A percentile compares a stretch with the other conserved stretches of the same genome.
Evolutionary conservation across 2,888 invertebrate genomes (phyloP).

Genomic region (Polymixis flavicincta): DNA sequence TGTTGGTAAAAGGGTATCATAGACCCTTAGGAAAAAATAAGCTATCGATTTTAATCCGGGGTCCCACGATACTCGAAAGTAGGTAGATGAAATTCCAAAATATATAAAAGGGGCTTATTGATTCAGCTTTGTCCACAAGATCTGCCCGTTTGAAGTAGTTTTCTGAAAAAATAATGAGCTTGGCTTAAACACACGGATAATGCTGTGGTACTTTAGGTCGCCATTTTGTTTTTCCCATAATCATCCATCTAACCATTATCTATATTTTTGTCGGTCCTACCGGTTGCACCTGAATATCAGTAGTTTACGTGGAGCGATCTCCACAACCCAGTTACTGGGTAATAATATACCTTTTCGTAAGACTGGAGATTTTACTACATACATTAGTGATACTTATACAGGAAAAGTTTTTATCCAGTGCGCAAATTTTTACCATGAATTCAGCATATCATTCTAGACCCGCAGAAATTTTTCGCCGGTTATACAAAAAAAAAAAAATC

Average conservation of each 20-base stretch:
- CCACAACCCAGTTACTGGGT: too few species aligned
- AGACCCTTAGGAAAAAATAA: conserved; percentile 29
- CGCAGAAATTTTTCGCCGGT: too few species aligned
- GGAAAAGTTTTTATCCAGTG: too few species aligned
- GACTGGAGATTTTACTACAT: neutral
- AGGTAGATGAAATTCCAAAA: neutral
- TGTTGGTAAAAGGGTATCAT: conserved; percentile 18
- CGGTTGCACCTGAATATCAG: too few species aligned
- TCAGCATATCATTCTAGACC: too few species aligned
- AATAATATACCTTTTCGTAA: too few species aligned
- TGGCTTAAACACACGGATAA: neutral
- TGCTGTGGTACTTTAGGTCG: neutral
- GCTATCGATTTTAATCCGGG: conserved; percentile 25
- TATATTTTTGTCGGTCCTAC: too few species aligned
- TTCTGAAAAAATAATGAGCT: neutral
- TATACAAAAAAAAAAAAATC: too few species aligned
- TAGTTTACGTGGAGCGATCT: too few species aligned
- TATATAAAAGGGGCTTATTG: conserved; percentile 7
- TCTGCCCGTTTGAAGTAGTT: neutral
- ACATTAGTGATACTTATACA: neutral
- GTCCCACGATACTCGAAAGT: conserved; percentile 11
- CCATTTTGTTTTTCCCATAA: neutral
- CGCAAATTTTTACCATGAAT: too few species aligned
- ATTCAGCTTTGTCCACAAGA: neutral
- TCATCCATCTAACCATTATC: too few species aligned